A percentile compares a stretch with the other conserved stretches of the same genome.
Conservation (phyloP, 2,888 invertebrate genomes). For the Neoitamus cyanurus region DNA sequence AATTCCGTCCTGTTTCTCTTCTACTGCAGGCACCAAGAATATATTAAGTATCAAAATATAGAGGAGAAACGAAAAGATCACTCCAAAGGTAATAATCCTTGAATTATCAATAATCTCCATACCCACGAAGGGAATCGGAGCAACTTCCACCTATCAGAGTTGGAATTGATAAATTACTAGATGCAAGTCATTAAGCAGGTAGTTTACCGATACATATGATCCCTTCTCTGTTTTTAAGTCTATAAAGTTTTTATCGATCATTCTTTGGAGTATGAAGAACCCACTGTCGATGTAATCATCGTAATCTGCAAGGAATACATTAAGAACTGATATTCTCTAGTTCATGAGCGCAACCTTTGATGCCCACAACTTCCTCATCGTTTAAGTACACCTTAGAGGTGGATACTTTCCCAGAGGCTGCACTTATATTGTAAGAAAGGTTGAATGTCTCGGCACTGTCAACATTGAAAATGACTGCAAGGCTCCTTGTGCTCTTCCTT, state of each 20-base stretch:
- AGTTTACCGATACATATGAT: slow-evolving; percentile 50
- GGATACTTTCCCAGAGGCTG: slow-evolving; percentile 61
- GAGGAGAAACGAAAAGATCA: slow-evolving; percentile 59
- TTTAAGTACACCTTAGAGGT: slow-evolving; percentile 63
- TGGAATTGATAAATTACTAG: neutral
- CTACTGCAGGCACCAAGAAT: slow-evolving; percentile 69
- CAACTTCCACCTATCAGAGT: slow-evolving; percentile 54
- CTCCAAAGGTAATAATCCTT: slow-evolving; percentile 58
- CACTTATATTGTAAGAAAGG: slow-evolving; percentile 67
- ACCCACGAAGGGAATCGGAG: slow-evolving; percentile 58
- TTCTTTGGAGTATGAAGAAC: slow-evolving; percentile 72
- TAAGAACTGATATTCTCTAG: slow-evolving; percentile 41
- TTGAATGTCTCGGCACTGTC: slow-evolving; percentile 38
- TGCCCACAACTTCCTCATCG: slow-evolving; percentile 59
- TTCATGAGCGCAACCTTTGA: slow-evolving; percentile 56
- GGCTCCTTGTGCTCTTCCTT: slow-evolving; percentile 58
- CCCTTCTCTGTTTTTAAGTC: slow-evolving; percentile 56
- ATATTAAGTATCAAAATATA: slow-evolving; percentile 60
- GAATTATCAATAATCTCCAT: slow-evolving; percentile 55
- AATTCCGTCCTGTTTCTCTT: slow-evolving; percentile 72
- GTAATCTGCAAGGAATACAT: slow-evolving; percentile 59
- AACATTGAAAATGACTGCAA: slow-evolving; percentile 58
- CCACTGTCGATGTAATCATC: slow-evolving; percentile 66
- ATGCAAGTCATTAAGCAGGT: neutral
- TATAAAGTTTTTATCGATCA: slow-evolving; percentile 71